Conservation (phyloP, 1,140 invertebrate species). For the Drosophila varians region DNA sequence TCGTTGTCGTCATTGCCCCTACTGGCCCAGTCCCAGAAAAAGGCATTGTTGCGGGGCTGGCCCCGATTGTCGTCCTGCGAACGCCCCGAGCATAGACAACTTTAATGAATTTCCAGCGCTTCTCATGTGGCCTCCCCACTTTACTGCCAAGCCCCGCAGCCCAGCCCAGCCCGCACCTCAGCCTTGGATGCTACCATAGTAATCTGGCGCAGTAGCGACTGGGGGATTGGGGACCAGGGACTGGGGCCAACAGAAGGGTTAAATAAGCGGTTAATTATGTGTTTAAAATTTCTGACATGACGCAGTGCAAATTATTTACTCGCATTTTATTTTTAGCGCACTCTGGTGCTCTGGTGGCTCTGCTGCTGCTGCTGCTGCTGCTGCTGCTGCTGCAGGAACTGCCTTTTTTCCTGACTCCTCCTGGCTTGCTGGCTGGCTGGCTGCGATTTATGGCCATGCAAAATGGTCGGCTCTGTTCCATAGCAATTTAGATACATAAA, state of each 20-base stretch:
- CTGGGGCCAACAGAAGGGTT: slow-evolving; percentile 68
- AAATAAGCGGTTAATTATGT: slow-evolving; percentile 83
- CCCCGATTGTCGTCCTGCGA: slow-evolving; percentile 75
- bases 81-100: slow-evolving; percentile 80
- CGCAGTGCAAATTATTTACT: slow-evolving; percentile 81
- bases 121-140: slow-evolving; percentile 40
- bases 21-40: slow-evolving; percentile 50
- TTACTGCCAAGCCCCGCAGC: not conserved
- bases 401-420: slow-evolving; percentile 13
- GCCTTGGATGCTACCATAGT: slow-evolving; percentile 19
- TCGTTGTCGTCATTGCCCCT: slow-evolving; percentile 73
- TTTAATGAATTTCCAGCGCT: slow-evolving; percentile 74
- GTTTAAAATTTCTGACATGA: slow-evolving; percentile 82
- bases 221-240: slow-evolving; percentile 15
- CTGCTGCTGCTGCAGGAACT: too few relatives aligned
- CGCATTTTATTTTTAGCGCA: slow-evolving; percentile 77
- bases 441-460: slow-evolving; percentile 62
- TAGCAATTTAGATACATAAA: slow-evolving; percentile 65
- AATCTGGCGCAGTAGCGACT: slow-evolving; percentile 54
- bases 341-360: slow-evolving; percentile 12
- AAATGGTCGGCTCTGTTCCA: slow-evolving; percentile 47
- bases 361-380: too few relatives aligned
- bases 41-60: slow-evolving; percentile 68
- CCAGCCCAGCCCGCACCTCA: not conserved
- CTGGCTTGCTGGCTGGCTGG: too few relatives aligned